These are phyloP conservation scores for Penelope pileata DNA, from an alignment of 2,113 vertebrate species.

Conservation along the genomic window DNA sequence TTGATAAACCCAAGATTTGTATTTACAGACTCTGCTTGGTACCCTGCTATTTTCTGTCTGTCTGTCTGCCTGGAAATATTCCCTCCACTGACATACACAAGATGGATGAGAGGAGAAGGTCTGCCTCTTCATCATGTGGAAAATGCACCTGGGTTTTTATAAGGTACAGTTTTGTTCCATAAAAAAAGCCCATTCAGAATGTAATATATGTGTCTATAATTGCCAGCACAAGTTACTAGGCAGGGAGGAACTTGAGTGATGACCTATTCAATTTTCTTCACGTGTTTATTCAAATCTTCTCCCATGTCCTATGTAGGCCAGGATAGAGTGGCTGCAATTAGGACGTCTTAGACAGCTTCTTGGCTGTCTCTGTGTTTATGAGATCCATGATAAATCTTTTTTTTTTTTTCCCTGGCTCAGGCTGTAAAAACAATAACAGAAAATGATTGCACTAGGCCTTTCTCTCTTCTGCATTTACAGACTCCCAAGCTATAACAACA, in stretches of 20 bases:
- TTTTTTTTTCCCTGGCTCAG: background rate
- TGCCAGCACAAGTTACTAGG: background rate
- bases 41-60: background rate
- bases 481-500: background rate
- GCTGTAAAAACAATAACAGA: background rate
- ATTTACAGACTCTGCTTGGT: background rate
- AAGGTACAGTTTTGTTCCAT: rapidly evolving
- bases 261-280: background rate
- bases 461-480: background rate
- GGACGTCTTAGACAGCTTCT: background rate
- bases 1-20: background rate
- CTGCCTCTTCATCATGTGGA: background rate
- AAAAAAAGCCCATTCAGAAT: background rate
- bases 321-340: background rate
- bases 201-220: background rate
- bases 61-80: background rate
- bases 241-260: background rate
- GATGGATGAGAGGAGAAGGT: background rate
- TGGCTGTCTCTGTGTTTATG: background rate
- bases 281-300: rapidly evolving
- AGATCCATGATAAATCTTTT: background rate
- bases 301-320: rapidly evolving
- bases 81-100: rapidly evolving
- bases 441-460: background rate
- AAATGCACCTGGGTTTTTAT: background rate